Evolutionary conservation across 1,140 invertebrate species (phyloP).

Genomic region (Bacillus rossius): DNA sequence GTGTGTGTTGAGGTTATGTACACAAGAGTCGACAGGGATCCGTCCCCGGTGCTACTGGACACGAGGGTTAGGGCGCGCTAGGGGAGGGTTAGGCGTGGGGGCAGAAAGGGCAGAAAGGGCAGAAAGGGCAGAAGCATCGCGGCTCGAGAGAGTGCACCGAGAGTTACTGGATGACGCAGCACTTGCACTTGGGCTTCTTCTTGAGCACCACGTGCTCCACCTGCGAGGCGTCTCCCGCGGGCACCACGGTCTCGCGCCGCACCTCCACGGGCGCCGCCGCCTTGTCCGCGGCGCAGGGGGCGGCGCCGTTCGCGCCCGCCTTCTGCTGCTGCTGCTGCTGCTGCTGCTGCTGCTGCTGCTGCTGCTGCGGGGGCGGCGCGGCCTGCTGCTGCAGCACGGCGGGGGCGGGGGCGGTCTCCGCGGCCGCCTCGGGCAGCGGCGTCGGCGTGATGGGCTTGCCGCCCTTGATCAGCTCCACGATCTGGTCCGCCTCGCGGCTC

Average conservation of each 20-base stretch:
- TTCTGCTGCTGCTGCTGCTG: slow-evolving; percentile 28
- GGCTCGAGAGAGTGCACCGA: too few relatives aligned
- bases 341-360: slow-evolving; percentile 25
- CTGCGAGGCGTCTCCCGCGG: slow-evolving; percentile 63
- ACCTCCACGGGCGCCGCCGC: slow-evolving; percentile 61
- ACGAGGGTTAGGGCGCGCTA: too few relatives aligned
- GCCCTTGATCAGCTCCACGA: slow-evolving; percentile 89
- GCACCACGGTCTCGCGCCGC: slow-evolving; percentile 59
- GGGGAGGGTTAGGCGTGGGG: too few relatives aligned
- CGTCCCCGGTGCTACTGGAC: too few relatives aligned
- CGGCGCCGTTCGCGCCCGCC: slow-evolving; percentile 5
- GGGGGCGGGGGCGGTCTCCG: slow-evolving; percentile 23
- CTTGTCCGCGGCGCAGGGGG: slow-evolving; percentile 28
- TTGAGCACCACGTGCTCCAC: slow-evolving; percentile 81
- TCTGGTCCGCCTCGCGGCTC: slow-evolving; percentile 91
- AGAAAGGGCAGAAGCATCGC: too few relatives aligned
- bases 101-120: too few relatives aligned
- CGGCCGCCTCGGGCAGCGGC: slow-evolving; percentile 28
- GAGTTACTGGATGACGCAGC: slow-evolving; percentile 77
- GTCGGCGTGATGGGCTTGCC: slow-evolving; percentile 78
- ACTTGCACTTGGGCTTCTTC: slow-evolving; percentile 87
- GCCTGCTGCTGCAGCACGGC: neutral
- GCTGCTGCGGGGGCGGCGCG: slow-evolving; percentile 29
- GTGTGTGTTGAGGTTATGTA: too few relatives aligned
- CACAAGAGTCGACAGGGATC: too few relatives aligned